Percentiles rank a stretch among this genome's conserved stretches.
Conservation (phyloP, 2,888 invertebrate species). For the Cheiracanthium punctorium region DNA sequence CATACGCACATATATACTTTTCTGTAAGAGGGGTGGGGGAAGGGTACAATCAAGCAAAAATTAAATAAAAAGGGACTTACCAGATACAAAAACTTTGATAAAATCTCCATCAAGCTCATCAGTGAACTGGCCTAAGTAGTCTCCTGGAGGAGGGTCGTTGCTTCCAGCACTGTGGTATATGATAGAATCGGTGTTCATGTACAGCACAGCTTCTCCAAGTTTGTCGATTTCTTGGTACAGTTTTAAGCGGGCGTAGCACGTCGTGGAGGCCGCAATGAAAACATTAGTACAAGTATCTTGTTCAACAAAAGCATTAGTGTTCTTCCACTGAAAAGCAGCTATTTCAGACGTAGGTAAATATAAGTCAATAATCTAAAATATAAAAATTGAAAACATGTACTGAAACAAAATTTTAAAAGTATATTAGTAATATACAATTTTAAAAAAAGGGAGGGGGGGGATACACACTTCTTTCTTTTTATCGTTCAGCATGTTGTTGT, state of each 20-base stretch:
- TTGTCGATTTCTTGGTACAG: neutral
- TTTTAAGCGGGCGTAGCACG: neutral
- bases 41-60: neutral
- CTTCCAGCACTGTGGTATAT: neutral
- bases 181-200: neutral
- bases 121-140: slow-evolving; percentile 1
- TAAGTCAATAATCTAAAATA: slow-evolving; percentile 13
- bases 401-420: no score
- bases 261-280: slow-evolving; percentile 11
- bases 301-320: neutral
- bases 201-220: neutral
- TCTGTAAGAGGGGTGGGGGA: no score
- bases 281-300: slow-evolving; percentile 8
- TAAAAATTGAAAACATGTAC: no score
- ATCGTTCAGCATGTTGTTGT: no score
- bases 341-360: neutral
- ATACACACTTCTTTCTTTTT: no score
- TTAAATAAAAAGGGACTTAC: neutral
- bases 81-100: slow-evolving; percentile 16
- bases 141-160: slow-evolving; percentile 11
- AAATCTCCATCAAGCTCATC: slow-evolving; percentile 6
- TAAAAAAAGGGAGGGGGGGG: no score
- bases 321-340: neutral
- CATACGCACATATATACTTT: neutral
- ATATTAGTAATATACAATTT: no score